Evolutionary conservation across 2,888 invertebrate genomes (phyloP), one percentile per base, ranked within the genome.

Genomic region (Drosophila rellima): DNA sequence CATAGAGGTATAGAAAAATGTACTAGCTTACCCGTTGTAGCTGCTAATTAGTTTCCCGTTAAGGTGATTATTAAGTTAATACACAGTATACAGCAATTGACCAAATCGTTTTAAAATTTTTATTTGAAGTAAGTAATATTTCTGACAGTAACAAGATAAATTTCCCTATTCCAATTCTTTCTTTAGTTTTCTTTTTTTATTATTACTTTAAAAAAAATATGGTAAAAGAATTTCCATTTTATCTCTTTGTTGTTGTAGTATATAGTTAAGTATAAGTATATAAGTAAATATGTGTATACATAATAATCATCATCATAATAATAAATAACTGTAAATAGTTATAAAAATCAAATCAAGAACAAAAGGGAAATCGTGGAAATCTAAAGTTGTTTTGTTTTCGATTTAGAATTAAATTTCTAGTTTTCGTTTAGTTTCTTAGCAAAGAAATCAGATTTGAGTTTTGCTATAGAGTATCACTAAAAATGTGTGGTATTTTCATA

Each of bases 51-150:
- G n/a, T 42, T 51, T 7, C 26, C 13, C 18, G 39, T 13, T 2
- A 2, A 3, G 8, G n/a, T 37, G 17, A 39, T 35, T 23, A 33
- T 31, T 54, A 11, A 55, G 54, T 55, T 15, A 55, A 42, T 23
- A 20, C 15, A 7, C 7, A 26, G 26, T 17, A 54, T 29, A 40
- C n/a, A 39, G n/a, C 26, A 29, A 13, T 55, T 55, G 40, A 11
- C n/a, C 20, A 55, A 31, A 70, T 80, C 51, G 48, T 70, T 88
- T 85, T 89, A 77, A 86, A 82, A 85, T 89, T 73, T 86, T 86
- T 86, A 89, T 89, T 86, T 85, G 82, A 86, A 89, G 82, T 86
- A 86, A 88, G 88, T 89, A 79, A 87, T 85, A 89, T 85, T 81
- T 82, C 73, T 85, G 85, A 87, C 88, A 89, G 79, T 89, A 85